Conservation (phyloP, 2,888 invertebrate genomes). For the Entomobrya multifasciata region DNA sequence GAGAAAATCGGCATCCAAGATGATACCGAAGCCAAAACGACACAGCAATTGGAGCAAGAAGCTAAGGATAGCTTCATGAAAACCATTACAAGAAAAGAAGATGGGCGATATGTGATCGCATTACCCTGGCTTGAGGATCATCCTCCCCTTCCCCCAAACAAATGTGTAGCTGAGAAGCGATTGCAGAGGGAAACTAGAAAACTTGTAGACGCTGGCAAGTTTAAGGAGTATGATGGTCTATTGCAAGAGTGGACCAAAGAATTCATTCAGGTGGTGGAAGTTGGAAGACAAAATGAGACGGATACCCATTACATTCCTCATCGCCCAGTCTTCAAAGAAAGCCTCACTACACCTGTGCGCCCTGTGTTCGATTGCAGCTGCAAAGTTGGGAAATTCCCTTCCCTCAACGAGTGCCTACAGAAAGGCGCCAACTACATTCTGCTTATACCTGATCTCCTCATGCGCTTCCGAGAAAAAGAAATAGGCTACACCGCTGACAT, state of each 20-base stretch:
- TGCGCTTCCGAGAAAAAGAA: neutral
- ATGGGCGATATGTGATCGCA: too few relatives aligned
- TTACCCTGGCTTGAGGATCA: too few relatives aligned
- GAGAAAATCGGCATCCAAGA: conserved; percentile 36
- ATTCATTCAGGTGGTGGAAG: too few relatives aligned
- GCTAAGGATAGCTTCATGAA: neutral
- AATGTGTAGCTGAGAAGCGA: neutral
- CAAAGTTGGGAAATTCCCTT: neutral
- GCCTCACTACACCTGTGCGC: neutral
- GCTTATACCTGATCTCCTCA: neutral
- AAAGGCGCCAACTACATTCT: neutral
- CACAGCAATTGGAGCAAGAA: neutral
- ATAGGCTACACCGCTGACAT: conserved; percentile 49
- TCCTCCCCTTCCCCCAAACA: too few relatives aligned
- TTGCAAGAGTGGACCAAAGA: conserved; percentile 13
- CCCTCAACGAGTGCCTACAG: neutral
- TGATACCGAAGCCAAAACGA: conserved; percentile 17
- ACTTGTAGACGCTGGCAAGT: neutral
- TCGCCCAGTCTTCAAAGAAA: neutral
- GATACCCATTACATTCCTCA: conserved; percentile 18
- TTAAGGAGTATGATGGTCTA: neutral
- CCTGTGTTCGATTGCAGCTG: neutral
- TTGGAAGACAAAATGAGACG: neutral
- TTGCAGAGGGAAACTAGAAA: neutral
- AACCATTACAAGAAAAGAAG: too few relatives aligned